Evolutionary conservation across 2,113 vertebrate genomes (phyloP).

Genomic region (Channa maculata): DNA sequence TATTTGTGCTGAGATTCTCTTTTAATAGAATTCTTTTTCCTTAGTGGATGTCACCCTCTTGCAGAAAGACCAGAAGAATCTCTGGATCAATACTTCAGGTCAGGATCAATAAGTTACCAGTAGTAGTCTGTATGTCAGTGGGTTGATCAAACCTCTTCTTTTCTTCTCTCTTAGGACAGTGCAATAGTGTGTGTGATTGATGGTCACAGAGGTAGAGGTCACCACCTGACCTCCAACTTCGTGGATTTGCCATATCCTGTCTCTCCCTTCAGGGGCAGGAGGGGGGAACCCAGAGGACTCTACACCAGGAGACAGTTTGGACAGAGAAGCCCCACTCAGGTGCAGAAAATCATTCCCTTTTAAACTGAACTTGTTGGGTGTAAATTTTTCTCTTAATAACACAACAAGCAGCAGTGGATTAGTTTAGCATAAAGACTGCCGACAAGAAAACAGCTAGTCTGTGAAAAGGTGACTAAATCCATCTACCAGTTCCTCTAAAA

Average conservation of each 20-base stretch:
- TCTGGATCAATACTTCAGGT: constrained; percentile 81
- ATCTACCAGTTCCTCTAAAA: too few species aligned
- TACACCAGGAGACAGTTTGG: constrained; percentile 75
- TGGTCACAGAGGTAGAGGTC: constrained; percentile 68
- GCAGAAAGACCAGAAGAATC: constrained; percentile 61
- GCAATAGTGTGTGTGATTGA: constrained; percentile 87
- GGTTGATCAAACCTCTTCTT: constrained; percentile 2
- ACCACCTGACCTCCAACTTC: constrained; percentile 70
- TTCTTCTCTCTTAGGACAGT: constrained; percentile 82
- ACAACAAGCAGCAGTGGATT: too few species aligned
- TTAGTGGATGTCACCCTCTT: constrained; percentile 69
- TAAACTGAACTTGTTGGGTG: too few species aligned
- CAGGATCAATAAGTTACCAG: not conserved
- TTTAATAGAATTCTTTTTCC: not conserved
- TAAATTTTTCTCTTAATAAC: too few species aligned
- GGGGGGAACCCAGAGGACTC: constrained; percentile 51
- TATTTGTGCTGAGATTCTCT: not conserved
- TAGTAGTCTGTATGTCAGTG: not conserved
- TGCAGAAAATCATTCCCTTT: constrained; percentile 41
- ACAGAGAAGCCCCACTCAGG: constrained; percentile 82
- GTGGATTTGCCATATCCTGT: constrained; percentile 72
- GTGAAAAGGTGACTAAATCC: too few species aligned
- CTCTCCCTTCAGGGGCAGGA: constrained; percentile 64
- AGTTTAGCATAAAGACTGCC: too few species aligned
- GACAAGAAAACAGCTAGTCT: too few species aligned